Base-by-base conservation (phyloP, 2,113 vertebrate genomes). In the Opisthocomus hoazin region DNA sequence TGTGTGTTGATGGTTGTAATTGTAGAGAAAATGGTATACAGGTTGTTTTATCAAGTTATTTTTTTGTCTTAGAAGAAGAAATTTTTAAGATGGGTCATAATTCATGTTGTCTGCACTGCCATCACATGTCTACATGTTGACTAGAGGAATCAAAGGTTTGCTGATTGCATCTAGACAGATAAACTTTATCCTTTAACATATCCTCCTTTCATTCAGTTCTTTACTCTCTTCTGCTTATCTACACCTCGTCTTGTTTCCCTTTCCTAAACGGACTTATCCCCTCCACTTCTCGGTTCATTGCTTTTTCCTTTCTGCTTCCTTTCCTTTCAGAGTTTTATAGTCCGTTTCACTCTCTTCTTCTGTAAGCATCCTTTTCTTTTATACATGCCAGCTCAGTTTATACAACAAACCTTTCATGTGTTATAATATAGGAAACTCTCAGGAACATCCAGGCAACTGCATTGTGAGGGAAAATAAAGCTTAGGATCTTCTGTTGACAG, bases 101-200 rank as follows among this genome's bases (percentile, higher is more conserved):
- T 87, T 97, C 73, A 94, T 45, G 30, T 94, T 93, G 39, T 95
- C 94, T 86, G 26, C 79, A 54, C 88, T 95, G 57, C 50, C 84
- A 60, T 96, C 90, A 86, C 58, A 29, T 84, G 66, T 64, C 91
- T 96, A 22, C 57, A 75, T 89, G 69, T 69, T 87, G 65, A 84
- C 65, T 93, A 75, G 74, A 60, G 86, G 93, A 96, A 96, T 94
- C 89, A 94, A 95, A 96, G 91, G 36, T 96, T 96, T 94, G 65
- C 65, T 89, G 84, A 79, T 91, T 75, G 16, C 68, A 61, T 96
- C 93, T 93, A 61, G 36, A 95, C 53, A 94, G 89, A 93, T 94
- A 95, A 94, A 94, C 65, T 93, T 96, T 91, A 91, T 96, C 87
- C 73, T 94, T 87, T 89, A 87, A 93, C 94, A 97, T 94, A 96